phyloP scores from a whole-genome alignment of 2,113 vertebrate genomes.

The Apteryx owenii region DNA sequence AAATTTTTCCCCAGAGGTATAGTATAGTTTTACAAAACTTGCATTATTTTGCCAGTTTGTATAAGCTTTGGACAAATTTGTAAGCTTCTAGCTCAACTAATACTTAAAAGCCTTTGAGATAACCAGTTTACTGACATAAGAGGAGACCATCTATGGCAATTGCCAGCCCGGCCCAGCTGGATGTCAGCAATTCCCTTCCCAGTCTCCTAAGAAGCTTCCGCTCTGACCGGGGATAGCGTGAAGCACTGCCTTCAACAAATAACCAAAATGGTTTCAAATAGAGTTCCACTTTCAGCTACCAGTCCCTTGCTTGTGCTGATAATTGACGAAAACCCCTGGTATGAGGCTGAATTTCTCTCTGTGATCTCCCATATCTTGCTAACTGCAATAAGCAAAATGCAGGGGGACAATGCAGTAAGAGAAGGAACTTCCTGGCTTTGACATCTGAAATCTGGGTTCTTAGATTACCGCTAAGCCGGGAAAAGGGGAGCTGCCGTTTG shows the following conservation, averaged over 20 bases:
- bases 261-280: neutral
- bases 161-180: neutral
- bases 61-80: neutral
- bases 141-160: neutral
- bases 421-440: neutral
- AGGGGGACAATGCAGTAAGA: neutral
- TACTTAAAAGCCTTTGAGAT: neutral
- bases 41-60: neutral
- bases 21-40: neutral
- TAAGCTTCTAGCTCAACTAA: neutral
- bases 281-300: neutral
- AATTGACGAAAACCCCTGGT: neutral
- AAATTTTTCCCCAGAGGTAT: neutral
- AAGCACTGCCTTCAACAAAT: neutral
- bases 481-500: neutral
- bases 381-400: neutral
- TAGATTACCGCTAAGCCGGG: rapidly evolving
- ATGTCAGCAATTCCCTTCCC: neutral
- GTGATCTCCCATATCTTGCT: neutral
- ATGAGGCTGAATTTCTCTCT: neutral
- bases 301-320: neutral
- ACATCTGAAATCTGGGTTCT: neutral
- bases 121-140: neutral
- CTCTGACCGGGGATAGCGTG: neutral
- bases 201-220: neutral